Evolutionary conservation across 2,888 invertebrate genomes (phyloP).

Genomic region (Muschampia plurimacula): DNA sequence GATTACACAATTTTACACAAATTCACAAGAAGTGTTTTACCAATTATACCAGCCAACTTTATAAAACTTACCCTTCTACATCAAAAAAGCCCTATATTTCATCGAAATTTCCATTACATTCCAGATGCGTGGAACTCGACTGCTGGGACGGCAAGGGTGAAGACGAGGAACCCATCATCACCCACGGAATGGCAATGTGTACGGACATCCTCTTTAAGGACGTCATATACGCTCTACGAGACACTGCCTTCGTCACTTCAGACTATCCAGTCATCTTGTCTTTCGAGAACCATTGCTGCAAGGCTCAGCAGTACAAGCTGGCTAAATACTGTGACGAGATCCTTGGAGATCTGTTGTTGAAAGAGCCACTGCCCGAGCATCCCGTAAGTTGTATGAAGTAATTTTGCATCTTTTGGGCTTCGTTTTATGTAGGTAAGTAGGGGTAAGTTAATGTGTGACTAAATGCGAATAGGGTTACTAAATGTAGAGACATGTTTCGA

Average conservation of each 20-base stretch:
- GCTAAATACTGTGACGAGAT: constrained; percentile 99
- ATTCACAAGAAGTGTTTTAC: too few relatives aligned
- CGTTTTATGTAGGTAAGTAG: too few relatives aligned
- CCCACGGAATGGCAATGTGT: constrained; percentile 99
- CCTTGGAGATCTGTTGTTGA: constrained; percentile 95
- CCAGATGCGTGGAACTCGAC: constrained; percentile 98
- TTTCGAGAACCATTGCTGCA: constrained; percentile 99
- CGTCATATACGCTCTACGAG: constrained; percentile 98
- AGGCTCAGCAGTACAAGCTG: constrained; percentile 98
- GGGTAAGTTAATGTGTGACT: neutral
- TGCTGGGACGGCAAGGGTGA: constrained; percentile 99
- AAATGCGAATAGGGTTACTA: neutral
- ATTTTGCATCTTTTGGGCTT: neutral
- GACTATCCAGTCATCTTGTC: constrained; percentile 99
- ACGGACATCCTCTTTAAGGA: constrained; percentile 99
- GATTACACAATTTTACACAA: too few relatives aligned
- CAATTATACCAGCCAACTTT: too few relatives aligned
- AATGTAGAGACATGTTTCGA: too few relatives aligned
- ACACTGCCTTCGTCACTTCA: constrained; percentile 99
- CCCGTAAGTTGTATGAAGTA: constrained; percentile 87
- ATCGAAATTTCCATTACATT: neutral
- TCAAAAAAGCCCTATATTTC: neutral
- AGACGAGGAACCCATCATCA: constrained; percentile 99
- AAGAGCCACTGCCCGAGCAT: constrained; percentile 94
- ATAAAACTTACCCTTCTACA: too few relatives aligned